Percentiles rank a stretch among this genome's conserved stretches.
Conservation (phyloP, 2,113 vertebrate genomes). For the Cinclus cinclus region DNA sequence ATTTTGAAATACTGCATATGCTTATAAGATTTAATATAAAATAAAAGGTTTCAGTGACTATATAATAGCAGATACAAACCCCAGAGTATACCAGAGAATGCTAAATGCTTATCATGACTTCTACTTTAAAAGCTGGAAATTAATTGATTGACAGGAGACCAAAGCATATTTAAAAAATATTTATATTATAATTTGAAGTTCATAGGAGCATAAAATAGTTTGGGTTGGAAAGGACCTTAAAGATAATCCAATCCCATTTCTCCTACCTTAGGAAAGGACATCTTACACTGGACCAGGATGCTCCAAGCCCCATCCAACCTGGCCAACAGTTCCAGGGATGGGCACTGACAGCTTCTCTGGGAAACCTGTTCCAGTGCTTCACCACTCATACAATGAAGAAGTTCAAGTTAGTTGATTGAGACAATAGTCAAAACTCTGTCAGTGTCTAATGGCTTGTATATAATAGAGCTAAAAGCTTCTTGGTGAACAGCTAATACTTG, state of each 20-base stretch:
- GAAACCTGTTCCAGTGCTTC: background rate
- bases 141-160: background rate
- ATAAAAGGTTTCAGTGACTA: background rate
- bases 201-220: background rate
- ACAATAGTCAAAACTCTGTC: background rate
- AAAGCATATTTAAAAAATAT: background rate
- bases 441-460: background rate
- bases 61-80: background rate
- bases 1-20: background rate
- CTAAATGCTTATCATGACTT: background rate
- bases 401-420: background rate
- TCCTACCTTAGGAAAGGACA: background rate
- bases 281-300: background rate
- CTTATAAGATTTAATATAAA: background rate
- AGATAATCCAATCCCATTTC: background rate
- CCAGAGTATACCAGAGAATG: background rate
- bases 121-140: background rate
- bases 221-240: background rate
- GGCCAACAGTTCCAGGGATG: background rate
- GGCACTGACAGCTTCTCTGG: background rate
- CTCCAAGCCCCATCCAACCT: background rate
- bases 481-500: background rate
- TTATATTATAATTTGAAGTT: background rate
- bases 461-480: background rate
- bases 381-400: too few species aligned